Evolutionary conservation across 2,797 vertebrate genomes (phyloP).

Genomic region (Coreius guichenoti): DNA sequence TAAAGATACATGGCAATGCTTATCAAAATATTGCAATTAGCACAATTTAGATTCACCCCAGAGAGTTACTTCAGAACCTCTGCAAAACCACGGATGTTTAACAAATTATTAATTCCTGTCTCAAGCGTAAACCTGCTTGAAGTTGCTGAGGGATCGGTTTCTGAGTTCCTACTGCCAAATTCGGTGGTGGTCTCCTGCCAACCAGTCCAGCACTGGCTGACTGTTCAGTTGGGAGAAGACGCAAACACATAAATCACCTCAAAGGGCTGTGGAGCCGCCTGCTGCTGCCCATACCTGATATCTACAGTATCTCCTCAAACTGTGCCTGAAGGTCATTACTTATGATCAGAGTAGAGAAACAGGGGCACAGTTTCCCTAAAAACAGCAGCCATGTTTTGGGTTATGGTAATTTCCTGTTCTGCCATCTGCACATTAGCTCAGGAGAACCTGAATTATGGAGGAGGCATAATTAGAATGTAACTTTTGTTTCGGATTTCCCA

Average conservation of each 20-base stretch:
- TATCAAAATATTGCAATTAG: constrained; percentile 30
- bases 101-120: constrained; percentile 22
- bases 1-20: neutral
- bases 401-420: constrained; percentile 7
- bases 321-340: constrained; percentile 36
- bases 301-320: constrained; percentile 32
- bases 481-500: constrained; percentile 10
- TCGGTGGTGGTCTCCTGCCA: constrained; percentile 23
- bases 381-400: neutral
- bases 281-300: constrained; percentile 31
- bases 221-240: constrained; percentile 44
- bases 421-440: neutral
- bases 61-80: neutral
- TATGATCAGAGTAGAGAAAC: neutral
- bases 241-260: constrained; percentile 59
- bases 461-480: neutral
- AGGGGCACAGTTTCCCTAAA: neutral
- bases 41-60: neutral
- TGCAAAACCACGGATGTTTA: constrained; percentile 23
- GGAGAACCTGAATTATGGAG: constrained; percentile 1
- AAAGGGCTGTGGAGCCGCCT: constrained; percentile 30
- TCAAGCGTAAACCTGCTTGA: constrained; percentile 30
- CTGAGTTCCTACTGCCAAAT: constrained; percentile 37
- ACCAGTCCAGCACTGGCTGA: constrained; percentile 20
- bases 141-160: constrained; percentile 34